These are phyloP conservation scores for Drosophila pandora DNA, from an alignment of 1,140 invertebrate species.

Conservation along the genomic window DNA sequence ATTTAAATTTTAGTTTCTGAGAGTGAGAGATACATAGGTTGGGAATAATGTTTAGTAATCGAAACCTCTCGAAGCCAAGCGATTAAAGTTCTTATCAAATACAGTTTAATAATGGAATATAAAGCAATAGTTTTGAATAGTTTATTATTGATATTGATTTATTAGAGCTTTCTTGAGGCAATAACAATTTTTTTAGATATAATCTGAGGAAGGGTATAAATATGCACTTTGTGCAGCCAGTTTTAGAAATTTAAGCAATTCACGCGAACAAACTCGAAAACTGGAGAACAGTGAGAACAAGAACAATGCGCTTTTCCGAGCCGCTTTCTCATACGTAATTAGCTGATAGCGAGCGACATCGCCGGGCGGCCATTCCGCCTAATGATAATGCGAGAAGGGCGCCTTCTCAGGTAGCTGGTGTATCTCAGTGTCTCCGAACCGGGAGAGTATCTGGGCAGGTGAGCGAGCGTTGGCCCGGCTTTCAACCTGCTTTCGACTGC, in stretches of 20 bases:
- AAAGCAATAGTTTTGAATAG: too few relatives aligned
- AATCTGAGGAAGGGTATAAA: conserved; percentile 34
- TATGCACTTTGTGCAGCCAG: conserved; percentile 42
- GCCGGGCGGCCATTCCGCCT: conserved; percentile 60
- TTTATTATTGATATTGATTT: too few relatives aligned
- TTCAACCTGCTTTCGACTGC: conserved; percentile 56
- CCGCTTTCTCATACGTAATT: conserved; percentile 76
- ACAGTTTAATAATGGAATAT: background rate
- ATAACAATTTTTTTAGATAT: too few relatives aligned
- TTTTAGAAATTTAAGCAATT: conserved; percentile 60
- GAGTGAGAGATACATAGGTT: background rate
- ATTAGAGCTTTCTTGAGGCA: too few relatives aligned
- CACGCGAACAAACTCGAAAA: conserved; percentile 42
- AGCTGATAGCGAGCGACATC: conserved; percentile 67
- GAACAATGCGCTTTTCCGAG: conserved; percentile 53
- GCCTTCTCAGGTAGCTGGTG: conserved; percentile 62
- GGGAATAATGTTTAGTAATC: background rate
- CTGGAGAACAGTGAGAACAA: conserved; percentile 33
- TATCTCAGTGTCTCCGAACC: conserved; percentile 13
- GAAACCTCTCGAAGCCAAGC: background rate
- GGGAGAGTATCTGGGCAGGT: conserved; percentile 5
- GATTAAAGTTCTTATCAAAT: background rate
- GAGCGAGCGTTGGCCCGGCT: conserved; percentile 17
- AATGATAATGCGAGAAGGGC: conserved; percentile 78
- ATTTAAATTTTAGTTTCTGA: background rate